Evolutionary conservation across 2,888 invertebrate genomes (phyloP).

Genomic region (Phasia obesa): DNA sequence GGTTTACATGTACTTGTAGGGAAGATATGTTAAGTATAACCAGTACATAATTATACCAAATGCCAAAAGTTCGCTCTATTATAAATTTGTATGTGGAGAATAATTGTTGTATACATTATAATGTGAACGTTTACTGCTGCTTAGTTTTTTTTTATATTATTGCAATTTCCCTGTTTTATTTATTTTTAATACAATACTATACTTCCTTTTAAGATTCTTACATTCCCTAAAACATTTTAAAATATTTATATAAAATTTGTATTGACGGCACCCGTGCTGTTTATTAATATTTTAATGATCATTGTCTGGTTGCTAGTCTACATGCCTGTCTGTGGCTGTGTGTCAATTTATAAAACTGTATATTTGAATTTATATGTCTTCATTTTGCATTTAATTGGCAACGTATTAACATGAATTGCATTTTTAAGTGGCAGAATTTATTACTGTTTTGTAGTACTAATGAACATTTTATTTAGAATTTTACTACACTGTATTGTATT

Average conservation of each 20-base stretch:
- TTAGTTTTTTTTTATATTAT: too few relatives aligned
- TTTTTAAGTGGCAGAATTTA: conserved; percentile 61
- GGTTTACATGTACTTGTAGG: too few relatives aligned
- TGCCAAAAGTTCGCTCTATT: too few relatives aligned
- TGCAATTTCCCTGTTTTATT: too few relatives aligned
- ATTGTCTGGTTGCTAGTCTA: conserved; percentile 24
- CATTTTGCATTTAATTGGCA: conserved; percentile 44
- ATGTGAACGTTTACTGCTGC: too few relatives aligned
- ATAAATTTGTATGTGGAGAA: too few relatives aligned
- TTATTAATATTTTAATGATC: conserved; percentile 21
- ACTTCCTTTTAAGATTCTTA: neutral
- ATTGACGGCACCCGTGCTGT: conserved; percentile 25
- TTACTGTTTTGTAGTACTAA: conserved; percentile 56
- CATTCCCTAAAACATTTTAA: neutral
- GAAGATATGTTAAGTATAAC: too few relatives aligned
- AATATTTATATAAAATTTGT: neutral
- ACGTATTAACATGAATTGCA: conserved; percentile 51
- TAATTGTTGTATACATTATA: too few relatives aligned
- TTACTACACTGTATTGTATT: neutral
- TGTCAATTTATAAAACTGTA: neutral
- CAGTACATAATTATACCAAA: too few relatives aligned
- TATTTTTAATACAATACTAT: neutral
- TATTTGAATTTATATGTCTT: conserved; percentile 48
- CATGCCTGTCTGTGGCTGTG: neutral
- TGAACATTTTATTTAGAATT: conserved; percentile 22